Conservation (phyloP, 2,797 vertebrate genomes). For the Parotocinclus haroldoi region DNA sequence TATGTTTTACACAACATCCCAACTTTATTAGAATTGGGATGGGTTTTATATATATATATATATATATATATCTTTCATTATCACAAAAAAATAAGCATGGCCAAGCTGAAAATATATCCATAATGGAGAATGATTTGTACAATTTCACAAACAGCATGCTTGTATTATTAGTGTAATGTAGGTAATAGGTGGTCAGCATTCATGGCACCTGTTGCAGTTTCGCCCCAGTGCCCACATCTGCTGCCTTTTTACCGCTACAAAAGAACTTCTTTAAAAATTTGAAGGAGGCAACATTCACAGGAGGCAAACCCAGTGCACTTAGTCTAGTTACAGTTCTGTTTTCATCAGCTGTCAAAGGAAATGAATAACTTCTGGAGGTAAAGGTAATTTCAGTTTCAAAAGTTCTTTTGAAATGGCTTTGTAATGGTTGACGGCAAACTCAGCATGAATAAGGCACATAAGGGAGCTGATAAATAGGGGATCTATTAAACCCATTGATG, state of each 20-base stretch:
- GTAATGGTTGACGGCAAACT: slow-evolving; percentile 56
- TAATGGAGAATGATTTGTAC: no score
- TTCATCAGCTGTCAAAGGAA: slow-evolving; percentile 60
- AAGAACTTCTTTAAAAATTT: slow-evolving; percentile 46
- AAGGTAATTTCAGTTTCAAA: slow-evolving; percentile 54
- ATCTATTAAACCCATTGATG: slow-evolving; percentile 69
- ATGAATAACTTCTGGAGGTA: slow-evolving; percentile 60
- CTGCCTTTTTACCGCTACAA: slow-evolving; percentile 40
- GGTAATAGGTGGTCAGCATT: no score
- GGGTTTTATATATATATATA: no score
- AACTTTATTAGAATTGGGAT: no score
- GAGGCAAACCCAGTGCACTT: slow-evolving; percentile 40
- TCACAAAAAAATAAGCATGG: no score
- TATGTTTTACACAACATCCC: no score
- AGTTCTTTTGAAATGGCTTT: slow-evolving; percentile 53
- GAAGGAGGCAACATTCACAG: slow-evolving; percentile 37
- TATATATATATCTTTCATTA: no score
- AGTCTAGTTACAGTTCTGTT: slow-evolving; percentile 55
- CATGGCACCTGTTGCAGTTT: no score
- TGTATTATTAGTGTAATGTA: no score
- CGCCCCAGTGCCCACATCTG: slow-evolving; percentile 32
- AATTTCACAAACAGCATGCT: no score
- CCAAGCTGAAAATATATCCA: no score
- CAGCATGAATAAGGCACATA: slow-evolving; percentile 56
- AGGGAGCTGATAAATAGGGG: slow-evolving; percentile 64